These are phyloP conservation scores for Mycalesis mineus DNA, from an alignment of 2,888 invertebrate genomes.

Conservation along the genomic window DNA sequence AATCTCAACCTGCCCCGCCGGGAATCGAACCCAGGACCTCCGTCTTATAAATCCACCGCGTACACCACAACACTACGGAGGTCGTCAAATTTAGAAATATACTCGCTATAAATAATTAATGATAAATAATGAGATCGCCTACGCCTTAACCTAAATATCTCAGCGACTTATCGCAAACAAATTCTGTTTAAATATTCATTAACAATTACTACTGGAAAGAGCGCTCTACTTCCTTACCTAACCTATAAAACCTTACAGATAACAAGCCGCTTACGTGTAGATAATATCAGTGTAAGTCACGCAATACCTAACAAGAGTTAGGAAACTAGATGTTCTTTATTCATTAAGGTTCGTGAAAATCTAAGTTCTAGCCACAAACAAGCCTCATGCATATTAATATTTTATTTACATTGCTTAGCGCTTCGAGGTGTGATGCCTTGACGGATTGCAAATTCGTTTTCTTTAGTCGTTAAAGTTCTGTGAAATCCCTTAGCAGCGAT, in stretches of 20 bases:
- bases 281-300: slow-evolving; percentile 58
- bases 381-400: slow-evolving; percentile 3
- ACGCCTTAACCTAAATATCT: not conserved
- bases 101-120: too few relatives aligned
- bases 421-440: not conserved
- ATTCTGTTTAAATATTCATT: slow-evolving; percentile 32
- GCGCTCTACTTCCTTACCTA: slow-evolving; percentile 55
- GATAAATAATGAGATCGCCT: too few relatives aligned
- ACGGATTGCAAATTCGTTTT: not conserved
- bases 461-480: not conserved
- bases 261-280: slow-evolving; percentile 46
- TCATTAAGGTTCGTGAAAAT: slow-evolving; percentile 64
- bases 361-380: slow-evolving; percentile 42
- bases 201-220: slow-evolving; percentile 39
- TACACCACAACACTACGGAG: too few relatives aligned
- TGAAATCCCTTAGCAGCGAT: not conserved
- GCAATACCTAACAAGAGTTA: slow-evolving; percentile 45
- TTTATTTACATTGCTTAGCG: slow-evolving; percentile 2
- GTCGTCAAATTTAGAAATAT: too few relatives aligned
- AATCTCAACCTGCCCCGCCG: too few relatives aligned
- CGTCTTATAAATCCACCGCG: too few relatives aligned
- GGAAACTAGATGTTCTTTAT: slow-evolving; percentile 48
- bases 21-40: too few relatives aligned
- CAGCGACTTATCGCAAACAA: not conserved
- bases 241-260: slow-evolving; percentile 49